Evolutionary conservation across 92 coral and sea anemone species (phyloP).

Genomic region (Chrysogorgia sp.): DNA sequence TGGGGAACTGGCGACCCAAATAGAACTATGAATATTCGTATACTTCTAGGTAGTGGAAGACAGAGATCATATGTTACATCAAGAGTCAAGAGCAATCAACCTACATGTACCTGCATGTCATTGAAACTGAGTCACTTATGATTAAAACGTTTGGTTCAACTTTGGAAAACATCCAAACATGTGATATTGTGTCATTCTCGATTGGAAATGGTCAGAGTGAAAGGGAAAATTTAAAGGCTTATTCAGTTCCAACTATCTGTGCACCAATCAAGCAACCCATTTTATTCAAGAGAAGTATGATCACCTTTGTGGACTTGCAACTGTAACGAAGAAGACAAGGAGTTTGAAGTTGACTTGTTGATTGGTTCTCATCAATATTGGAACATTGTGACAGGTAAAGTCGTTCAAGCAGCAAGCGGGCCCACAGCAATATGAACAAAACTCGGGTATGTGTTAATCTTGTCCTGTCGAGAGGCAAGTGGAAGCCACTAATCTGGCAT

Average conservation of each 20-base stretch:
- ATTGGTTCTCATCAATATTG: slow-evolving; percentile 69
- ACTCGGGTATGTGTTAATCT: slow-evolving; percentile 63
- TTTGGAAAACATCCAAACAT: background rate
- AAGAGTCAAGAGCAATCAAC: no score
- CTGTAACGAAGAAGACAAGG: slow-evolving; percentile 49
- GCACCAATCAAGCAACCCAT: slow-evolving; percentile 54
- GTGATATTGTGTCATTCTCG: background rate
- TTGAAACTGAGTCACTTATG: background rate
- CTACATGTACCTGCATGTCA: background rate
- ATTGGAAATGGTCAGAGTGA: slow-evolving; percentile 12
- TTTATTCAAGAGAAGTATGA: slow-evolving; percentile 42
- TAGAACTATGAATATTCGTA: slow-evolving; percentile 46
- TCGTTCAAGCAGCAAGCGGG: slow-evolving; percentile 50
- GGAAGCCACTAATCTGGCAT: background rate
- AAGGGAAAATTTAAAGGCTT: slow-evolving; percentile 48
- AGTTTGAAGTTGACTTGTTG: slow-evolving; percentile 56
- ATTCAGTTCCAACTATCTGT: slow-evolving; percentile 60
- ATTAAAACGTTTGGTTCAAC: background rate
- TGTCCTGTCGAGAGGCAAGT: slow-evolving; percentile 12
- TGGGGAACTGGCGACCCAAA: slow-evolving; percentile 29
- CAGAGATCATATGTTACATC: no score
- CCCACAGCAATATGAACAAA: slow-evolving; percentile 63
- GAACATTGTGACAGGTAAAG: slow-evolving; percentile 60
- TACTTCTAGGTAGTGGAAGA: no score
- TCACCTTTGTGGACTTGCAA: slow-evolving; percentile 53